Percentiles rank a stretch among this genome's conserved stretches.
phyloP scores from a whole-genome alignment of 2,797 vertebrate species.

The Enteromius paludinosus region DNA sequence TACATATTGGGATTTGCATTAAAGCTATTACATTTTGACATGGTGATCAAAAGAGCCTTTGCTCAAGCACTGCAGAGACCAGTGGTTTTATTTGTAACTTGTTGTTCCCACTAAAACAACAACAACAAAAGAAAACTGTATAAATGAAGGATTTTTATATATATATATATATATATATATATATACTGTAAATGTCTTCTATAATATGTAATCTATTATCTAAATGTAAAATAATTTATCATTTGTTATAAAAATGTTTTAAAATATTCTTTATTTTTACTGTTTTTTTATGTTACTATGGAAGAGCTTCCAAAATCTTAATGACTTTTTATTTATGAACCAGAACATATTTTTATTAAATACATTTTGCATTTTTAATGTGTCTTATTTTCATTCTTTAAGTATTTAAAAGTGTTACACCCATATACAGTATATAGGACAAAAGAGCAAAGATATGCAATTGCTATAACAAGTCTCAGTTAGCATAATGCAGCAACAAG shows the following conservation, averaged over 20 bases:
- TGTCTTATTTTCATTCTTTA: conserved; percentile 37
- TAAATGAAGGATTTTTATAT: conserved; percentile 58
- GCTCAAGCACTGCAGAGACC: conserved; percentile 39
- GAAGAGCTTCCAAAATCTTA: conserved; percentile 55
- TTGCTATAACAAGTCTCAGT: no score
- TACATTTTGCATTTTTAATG: conserved; percentile 63
- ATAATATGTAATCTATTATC: conserved; percentile 52
- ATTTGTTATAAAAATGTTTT: conserved; percentile 46
- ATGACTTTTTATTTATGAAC: conserved; percentile 62
- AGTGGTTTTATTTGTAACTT: conserved; percentile 56
- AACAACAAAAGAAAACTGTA: background rate
- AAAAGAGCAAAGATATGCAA: no score
- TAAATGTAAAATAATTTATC: conserved; percentile 68
- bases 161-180: no score
- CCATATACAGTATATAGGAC: no score
- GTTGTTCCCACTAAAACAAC: conserved; percentile 35
- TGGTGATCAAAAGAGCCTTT: conserved; percentile 39
- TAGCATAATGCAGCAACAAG: no score
- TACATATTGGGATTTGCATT: conserved; percentile 31
- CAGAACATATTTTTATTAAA: conserved; percentile 64
- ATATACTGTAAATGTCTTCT: conserved; percentile 34
- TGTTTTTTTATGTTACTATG: conserved; percentile 66
- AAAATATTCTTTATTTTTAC: conserved; percentile 51
- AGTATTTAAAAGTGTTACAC: background rate
- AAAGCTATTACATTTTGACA: conserved; percentile 19